Base-by-base conservation (phyloP, 2,888 invertebrate genomes). In the Coelopa pilipes region DNA sequence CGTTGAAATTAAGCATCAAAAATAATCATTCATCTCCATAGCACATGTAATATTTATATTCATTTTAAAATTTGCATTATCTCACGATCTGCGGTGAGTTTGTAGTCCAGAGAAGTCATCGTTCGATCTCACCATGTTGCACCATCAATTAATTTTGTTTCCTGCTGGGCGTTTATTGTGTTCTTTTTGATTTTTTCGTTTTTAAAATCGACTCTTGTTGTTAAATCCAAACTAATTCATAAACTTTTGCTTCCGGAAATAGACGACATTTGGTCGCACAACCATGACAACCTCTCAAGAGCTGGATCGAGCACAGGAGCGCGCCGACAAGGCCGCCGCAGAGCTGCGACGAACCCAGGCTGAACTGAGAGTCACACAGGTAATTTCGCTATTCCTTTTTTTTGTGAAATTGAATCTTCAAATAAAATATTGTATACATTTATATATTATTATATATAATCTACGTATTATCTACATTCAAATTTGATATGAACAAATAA, bases 261-360 rank as follows among this genome's bases (percentile, higher is more conserved):
- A 87, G 88, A 93, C 93, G 53, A 92, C 94, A 1, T 95, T 94
- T 81, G 95, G 96, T 45, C 91, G 96, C 80, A 94, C 92, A 82
- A 94, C 94, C 1, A 88, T 95, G 80, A 93, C 92, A 74, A 94
- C 95, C 70, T 92, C 93, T 15, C 94, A 94, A 86, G 96, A 96
- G 84, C 88, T 95, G 78, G 95, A 95, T 81, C 90, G 94, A 80
- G 92, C 93, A 75, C 93, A 94, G 88, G 94, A 96, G 84, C 92
- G 94, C 74, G 93, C 95, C 68, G 97, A 97, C 86, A 96, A 96
- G 88, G 90, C 92, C 9, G 90, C 95, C 19, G 92, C 94, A 59
- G 97, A 97, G 79, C 89, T 97, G 79, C 91, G 97, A 82, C 90
- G 96, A 78, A 94, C 95, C 71, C 94, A 95, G 83, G 96, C 97